Evolutionary conservation across 1,140 invertebrate genomes (phyloP).

Genomic region (Philotrypesis tridentata): DNA sequence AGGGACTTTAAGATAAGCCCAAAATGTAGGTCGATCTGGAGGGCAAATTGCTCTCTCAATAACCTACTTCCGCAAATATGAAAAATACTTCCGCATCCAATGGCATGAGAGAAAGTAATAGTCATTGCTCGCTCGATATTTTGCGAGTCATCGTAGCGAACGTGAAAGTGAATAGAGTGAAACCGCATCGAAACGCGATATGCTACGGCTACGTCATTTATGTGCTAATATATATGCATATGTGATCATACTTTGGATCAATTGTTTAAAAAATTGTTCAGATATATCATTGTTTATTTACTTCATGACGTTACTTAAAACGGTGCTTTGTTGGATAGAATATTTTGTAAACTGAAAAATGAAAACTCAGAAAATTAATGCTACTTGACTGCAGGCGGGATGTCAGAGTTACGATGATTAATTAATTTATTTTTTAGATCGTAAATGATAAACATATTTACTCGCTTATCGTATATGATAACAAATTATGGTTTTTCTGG

Average conservation of each 20-base stretch:
- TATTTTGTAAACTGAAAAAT: too few species aligned
- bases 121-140: conserved; percentile 20
- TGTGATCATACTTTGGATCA: neutral
- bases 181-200: conserved; percentile 8
- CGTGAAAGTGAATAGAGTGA: conserved; percentile 5
- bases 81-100: conserved; percentile 7
- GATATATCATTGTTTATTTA: too few species aligned
- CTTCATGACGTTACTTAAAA: too few species aligned
- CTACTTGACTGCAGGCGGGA: too few species aligned
- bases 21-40: neutral
- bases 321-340: too few species aligned
- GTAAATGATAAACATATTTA: too few species aligned
- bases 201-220: neutral
- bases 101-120: neutral
- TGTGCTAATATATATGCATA: neutral
- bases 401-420: too few species aligned
- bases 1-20: neutral
- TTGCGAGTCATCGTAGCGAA: conserved; percentile 10
- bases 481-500: too few species aligned
- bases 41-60: neutral
- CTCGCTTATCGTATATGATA: too few species aligned
- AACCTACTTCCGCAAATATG: conserved; percentile 6
- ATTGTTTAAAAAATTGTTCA: too few species aligned
- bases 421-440: too few species aligned
- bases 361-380: too few species aligned